These are phyloP conservation scores for Scaptomyza flava DNA, from an alignment of 2,888 invertebrate genomes.

Conservation along the genomic window DNA sequence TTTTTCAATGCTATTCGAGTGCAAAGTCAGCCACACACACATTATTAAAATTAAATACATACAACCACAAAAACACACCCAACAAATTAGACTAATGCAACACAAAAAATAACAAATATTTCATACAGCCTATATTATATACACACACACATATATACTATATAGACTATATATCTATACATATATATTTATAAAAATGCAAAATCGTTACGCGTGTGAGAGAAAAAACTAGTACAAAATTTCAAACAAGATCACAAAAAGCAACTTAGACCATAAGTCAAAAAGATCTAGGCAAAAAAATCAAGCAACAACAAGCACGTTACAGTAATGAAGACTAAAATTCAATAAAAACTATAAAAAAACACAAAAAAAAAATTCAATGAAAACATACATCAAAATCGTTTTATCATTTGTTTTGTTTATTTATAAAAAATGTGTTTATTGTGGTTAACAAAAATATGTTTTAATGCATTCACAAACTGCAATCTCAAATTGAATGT, in stretches of 20 bases:
- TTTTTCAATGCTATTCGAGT: slow-evolving; percentile 55
- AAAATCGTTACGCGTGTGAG: slow-evolving; percentile 43
- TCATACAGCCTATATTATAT: slow-evolving; percentile 53
- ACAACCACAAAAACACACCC: slow-evolving; percentile 26
- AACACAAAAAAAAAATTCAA: slow-evolving; percentile 46
- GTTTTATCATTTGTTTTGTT: slow-evolving; percentile 38
- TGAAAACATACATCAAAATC: slow-evolving; percentile 32
- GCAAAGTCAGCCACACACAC: slow-evolving; percentile 45
- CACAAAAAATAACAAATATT: slow-evolving; percentile 31
- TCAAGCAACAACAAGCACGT: slow-evolving; percentile 62
- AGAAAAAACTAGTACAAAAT: slow-evolving; percentile 66
- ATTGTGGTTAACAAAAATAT: slow-evolving; percentile 61
- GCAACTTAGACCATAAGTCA: slow-evolving; percentile 51
- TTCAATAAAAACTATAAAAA: slow-evolving; percentile 75
- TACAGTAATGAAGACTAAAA: slow-evolving; percentile 72
- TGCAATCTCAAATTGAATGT: slow-evolving; percentile 44
- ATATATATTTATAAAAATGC: slow-evolving; percentile 50
- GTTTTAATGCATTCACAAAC: slow-evolving; percentile 43
- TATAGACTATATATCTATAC: no score
- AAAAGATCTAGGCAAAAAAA: slow-evolving; percentile 27
- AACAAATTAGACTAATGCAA: slow-evolving; percentile 68
- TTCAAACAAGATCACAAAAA: slow-evolving; percentile 26
- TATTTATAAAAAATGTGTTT: slow-evolving; percentile 60
- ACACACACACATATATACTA: slow-evolving; percentile 43
- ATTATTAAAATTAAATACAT: slow-evolving; percentile 15